Base-by-base conservation (phyloP, 2,888 invertebrate species). In the Morpho achilles region DNA sequence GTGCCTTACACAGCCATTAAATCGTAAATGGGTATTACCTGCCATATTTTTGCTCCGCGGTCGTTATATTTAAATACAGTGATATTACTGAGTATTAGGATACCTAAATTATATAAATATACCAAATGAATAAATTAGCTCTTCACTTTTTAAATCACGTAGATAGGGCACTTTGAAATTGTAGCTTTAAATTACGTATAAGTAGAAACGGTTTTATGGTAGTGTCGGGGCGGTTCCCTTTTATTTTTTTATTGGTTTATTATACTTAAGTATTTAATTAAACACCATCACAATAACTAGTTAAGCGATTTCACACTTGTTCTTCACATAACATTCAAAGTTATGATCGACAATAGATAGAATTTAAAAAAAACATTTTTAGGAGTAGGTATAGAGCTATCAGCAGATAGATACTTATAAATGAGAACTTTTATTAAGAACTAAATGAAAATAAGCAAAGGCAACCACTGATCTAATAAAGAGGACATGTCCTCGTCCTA, bases 151-250 rank as follows among this genome's bases (percentile, higher is more conserved):
- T 40, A 50, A 47, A 62, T 71, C 72, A 74, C 66, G 66, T 86
- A 84, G 82, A 72, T 84, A 85, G 83, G 83, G 72, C 78, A 74
- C 81, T 45, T 82, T 73, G 63, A 76, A 83, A 82, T 82, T 81
- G 77, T 86, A 86, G 83, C 77, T 84, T 84, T 86, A 82, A 82
- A 73, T 53, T 66, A 56, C 47, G 56, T 50, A 32, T 32, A 32
- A 32, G 1, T 52, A 53, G 46, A 16, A n/a, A 47, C n/a, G 9
- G n/a, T 40, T 41, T 47, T 40, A 53, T 9, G 32, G 32, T 32
- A 32, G 32, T 32, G 32, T 32, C 32, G 32, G 5, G 42, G 42
- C 42, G 42, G 42, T 43, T 9, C 9, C 4, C 42, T 9, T 9
- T 7, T 43, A 43, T 43, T 5, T 5, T 23, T 32, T 32, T 5